A percentile compares a stretch with the other conserved stretches of the same genome.
These are phyloP conservation scores for Apodemia hepburni DNA, from an alignment of 2,888 invertebrate genomes.

Conservation along the genomic window DNA sequence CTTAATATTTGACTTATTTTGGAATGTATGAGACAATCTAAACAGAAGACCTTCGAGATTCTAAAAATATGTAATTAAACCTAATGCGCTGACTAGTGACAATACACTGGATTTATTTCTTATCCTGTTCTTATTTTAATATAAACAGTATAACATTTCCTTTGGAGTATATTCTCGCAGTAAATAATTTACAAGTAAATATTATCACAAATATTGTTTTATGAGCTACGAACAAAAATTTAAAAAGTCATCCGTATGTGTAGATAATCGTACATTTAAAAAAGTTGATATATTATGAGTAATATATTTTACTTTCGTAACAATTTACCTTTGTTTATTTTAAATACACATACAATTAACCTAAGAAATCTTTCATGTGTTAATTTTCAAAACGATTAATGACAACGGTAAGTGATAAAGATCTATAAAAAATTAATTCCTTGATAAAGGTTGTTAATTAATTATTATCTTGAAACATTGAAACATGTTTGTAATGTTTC, in stretches of 20 bases:
- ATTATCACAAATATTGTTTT: neutral
- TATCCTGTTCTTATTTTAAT: neutral
- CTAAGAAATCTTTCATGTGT: too few species aligned
- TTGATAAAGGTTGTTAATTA: too few species aligned
- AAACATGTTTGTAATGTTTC: too few species aligned
- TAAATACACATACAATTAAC: too few species aligned
- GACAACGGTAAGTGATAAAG: too few species aligned
- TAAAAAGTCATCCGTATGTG: neutral
- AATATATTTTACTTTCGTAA: too few species aligned
- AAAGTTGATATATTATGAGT: neutral
- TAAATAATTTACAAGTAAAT: neutral
- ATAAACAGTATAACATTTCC: neutral
- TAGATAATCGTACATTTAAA: neutral
- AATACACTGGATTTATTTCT: neutral
- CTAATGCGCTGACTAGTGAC: constrained; percentile 5
- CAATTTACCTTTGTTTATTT: too few species aligned
- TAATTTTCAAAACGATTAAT: too few species aligned
- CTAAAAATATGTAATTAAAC: constrained; percentile 6
- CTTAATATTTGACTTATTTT: neutral
- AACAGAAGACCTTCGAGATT: neutral
- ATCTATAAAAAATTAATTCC: too few species aligned
- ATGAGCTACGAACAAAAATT: neutral
- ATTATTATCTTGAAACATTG: too few species aligned
- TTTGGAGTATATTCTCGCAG: neutral
- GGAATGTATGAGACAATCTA: neutral